Conservation (phyloP, 2,797 vertebrate genomes). For the Sebastes diploproa region DNA sequence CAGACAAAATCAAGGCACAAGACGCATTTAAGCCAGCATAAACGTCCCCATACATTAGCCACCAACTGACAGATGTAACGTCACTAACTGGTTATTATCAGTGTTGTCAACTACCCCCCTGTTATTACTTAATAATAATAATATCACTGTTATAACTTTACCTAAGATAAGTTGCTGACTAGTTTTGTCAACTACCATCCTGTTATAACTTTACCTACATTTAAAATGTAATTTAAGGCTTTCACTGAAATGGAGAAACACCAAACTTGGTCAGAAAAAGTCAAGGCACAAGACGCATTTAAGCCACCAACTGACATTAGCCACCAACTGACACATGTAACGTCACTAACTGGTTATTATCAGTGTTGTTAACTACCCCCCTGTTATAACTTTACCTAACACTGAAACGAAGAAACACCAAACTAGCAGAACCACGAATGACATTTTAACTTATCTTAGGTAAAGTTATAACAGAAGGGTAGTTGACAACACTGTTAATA, state of each 20-base stretch:
- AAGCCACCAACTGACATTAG: constrained; percentile 35
- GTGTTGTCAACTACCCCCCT: too few species aligned
- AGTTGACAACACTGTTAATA: neutral
- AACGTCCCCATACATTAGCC: constrained; percentile 3
- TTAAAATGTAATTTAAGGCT: neutral
- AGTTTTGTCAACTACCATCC: too few species aligned
- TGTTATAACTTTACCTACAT: too few species aligned
- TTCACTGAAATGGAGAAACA: constrained; percentile 12
- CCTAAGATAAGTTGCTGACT: neutral
- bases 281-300: neutral
- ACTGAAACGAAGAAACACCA: too few species aligned
- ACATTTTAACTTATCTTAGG: neutral
- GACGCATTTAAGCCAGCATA: constrained; percentile 34
- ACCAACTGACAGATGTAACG: constrained; percentile 10
- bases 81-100: too few species aligned
- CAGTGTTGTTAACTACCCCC: too few species aligned
- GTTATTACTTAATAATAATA: too few species aligned
- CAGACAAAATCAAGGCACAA: constrained; percentile 8
- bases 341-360: too few species aligned
- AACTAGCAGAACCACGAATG: neutral
- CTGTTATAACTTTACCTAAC: neutral
- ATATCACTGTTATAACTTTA: too few species aligned
- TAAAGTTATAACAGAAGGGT: neutral
- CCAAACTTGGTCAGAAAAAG: constrained; percentile 57
- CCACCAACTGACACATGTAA: neutral